Evolutionary conservation across 2,797 vertebrate species (phyloP).

Genomic region (Phylloscopus collybita): DNA sequence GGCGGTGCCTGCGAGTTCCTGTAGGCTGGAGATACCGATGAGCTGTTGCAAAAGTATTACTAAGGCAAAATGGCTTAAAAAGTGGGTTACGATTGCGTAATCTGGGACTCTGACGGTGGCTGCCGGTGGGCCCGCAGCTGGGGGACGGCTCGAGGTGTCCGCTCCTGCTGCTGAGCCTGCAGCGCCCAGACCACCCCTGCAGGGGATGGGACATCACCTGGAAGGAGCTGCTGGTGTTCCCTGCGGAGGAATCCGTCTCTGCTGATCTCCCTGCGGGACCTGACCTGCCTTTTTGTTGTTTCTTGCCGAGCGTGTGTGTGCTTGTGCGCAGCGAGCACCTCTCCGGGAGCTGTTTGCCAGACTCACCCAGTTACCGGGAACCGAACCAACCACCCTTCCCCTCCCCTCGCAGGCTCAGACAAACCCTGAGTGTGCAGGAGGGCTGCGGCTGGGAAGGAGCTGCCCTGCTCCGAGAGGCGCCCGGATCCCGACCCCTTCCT

Average conservation of each 20-base stretch:
- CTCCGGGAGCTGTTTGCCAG: constrained; percentile 35
- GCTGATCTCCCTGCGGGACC: background rate
- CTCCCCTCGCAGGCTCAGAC: background rate
- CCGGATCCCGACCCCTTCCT: background rate
- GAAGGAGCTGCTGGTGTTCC: background rate
- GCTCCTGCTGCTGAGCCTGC: background rate
- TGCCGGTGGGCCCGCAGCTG: background rate
- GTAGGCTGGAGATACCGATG: background rate
- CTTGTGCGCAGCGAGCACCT: background rate
- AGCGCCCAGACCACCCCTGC: rapidly evolving
- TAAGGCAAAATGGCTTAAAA: background rate
- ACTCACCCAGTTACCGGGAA: constrained; percentile 35
- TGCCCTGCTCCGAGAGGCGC: rapidly evolving
- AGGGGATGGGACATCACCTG: background rate
- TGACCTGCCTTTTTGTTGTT: constrained; percentile 14
- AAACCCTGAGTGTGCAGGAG: background rate
- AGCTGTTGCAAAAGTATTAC: constrained; percentile 30
- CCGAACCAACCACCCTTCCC: background rate
- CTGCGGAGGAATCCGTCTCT: background rate
- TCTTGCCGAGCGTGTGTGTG: background rate
- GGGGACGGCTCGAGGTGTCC: rapidly evolving
- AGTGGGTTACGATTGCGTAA: background rate
- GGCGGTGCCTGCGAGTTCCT: background rate
- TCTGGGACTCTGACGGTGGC: background rate
- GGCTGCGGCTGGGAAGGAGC: background rate